phyloP scores from a whole-genome alignment of 2,888 invertebrate genomes.

The Bellardia pandia region DNA sequence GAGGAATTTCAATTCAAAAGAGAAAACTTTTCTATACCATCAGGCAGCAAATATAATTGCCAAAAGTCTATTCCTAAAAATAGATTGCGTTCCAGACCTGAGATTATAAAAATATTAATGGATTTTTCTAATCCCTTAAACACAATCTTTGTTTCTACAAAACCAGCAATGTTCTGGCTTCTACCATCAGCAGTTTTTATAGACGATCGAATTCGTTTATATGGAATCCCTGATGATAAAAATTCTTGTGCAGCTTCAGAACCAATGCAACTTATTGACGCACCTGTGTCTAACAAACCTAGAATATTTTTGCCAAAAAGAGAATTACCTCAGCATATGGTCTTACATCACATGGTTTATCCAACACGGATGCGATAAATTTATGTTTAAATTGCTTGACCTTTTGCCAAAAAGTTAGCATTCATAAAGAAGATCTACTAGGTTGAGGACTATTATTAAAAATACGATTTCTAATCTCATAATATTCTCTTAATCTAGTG shows the following conservation, averaged over 20 bases:
- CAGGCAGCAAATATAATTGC: not conserved
- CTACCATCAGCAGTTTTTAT: slow-evolving; percentile 47
- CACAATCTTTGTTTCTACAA: slow-evolving; percentile 14
- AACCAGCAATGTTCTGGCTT: slow-evolving; percentile 13
- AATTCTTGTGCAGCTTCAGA: slow-evolving; percentile 41
- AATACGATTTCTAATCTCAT: not conserved
- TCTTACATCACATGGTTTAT: slow-evolving; percentile 49
- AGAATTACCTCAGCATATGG: slow-evolving; percentile 59
- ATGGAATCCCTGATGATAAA: slow-evolving; percentile 28
- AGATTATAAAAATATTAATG: slow-evolving; percentile 32
- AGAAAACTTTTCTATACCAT: not conserved
- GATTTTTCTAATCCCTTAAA: slow-evolving; percentile 4
- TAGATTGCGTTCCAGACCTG: slow-evolving; percentile 22
- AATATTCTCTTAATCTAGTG: slow-evolving; percentile 18
- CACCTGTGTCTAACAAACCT: slow-evolving; percentile 60
- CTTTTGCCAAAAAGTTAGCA: slow-evolving; percentile 41
- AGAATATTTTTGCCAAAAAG: slow-evolving; percentile 36
- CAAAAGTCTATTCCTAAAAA: slow-evolving; percentile 55
- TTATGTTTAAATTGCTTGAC: slow-evolving; percentile 31
- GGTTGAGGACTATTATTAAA: not conserved
- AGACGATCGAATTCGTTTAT: slow-evolving; percentile 10
- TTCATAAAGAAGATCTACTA: slow-evolving; percentile 7
- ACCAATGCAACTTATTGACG: slow-evolving; percentile 55
- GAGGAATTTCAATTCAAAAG: not conserved
- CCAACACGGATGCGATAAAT: slow-evolving; percentile 8